A percentile compares a stretch with the other conserved stretches of the same genome.
phyloP scores from a whole-genome alignment of 2,113 vertebrate species.

The Zosterops borbonicus region DNA sequence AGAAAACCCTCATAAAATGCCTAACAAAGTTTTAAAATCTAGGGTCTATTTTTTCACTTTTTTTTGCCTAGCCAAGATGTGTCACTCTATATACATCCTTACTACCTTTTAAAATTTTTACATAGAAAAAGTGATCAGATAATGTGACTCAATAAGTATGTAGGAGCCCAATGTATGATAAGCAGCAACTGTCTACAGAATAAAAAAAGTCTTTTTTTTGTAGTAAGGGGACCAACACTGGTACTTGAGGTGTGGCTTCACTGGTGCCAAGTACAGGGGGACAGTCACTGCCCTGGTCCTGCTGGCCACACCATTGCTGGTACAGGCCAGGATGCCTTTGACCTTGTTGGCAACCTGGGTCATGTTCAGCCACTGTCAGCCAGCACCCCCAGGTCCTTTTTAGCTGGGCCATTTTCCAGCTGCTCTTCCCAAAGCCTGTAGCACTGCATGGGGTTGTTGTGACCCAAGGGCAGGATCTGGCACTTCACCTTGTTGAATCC shows the following conservation, averaged over 20 bases:
- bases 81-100: not conserved
- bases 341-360: not conserved
- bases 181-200: not conserved
- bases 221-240: not conserved
- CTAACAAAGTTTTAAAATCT: not conserved
- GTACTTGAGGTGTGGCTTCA: not conserved
- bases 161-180: not conserved
- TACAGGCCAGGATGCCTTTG: not conserved
- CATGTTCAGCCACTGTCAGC: not conserved
- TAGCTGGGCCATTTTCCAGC: not conserved
- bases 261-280: not conserved
- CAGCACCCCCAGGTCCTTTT: not conserved
- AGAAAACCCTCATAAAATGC: not conserved
- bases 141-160: slow-evolving; percentile 4
- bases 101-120: not conserved
- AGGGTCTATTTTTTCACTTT: not conserved
- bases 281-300: not conserved
- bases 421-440: not conserved
- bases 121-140: not conserved
- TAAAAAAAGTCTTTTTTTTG: not conserved
- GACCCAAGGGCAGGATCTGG: not conserved
- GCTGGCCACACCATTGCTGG: not conserved
- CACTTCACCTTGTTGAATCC: not conserved
- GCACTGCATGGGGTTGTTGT: not conserved
- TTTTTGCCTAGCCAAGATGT: not conserved